A percentile compares a stretch with the other conserved stretches of the same genome.
Evolutionary conservation across 1,140 invertebrate genomes (phyloP).

Genomic region (Apocrypta bakeri): DNA sequence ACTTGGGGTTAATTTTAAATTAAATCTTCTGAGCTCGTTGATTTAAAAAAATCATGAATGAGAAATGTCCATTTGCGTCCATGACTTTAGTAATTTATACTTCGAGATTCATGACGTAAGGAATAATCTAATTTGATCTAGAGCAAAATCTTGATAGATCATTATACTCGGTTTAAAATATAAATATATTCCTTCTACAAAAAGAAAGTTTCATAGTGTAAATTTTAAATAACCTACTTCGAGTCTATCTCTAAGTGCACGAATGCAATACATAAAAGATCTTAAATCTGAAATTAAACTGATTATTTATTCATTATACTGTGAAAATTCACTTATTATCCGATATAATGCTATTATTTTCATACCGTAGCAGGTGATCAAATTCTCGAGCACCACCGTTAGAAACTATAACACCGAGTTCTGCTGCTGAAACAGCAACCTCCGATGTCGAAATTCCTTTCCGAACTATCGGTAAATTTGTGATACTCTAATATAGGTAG

Average conservation of each 20-base stretch:
- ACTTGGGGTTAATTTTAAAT: too few relatives aligned
- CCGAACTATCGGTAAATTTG: constrained; percentile 87
- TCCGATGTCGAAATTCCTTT: constrained; percentile 93
- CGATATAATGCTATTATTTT: constrained; percentile 14
- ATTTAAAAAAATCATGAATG: too few relatives aligned
- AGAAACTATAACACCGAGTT: constrained; percentile 89
- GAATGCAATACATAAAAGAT: constrained; percentile 86
- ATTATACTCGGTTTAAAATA: too few relatives aligned
- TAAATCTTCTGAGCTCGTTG: too few relatives aligned
- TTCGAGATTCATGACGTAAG: too few relatives aligned
- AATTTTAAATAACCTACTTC: constrained; percentile 94
- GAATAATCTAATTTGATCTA: too few relatives aligned
- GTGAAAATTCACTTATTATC: neutral
- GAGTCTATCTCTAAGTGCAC: constrained; percentile 82
- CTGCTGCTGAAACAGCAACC: constrained; percentile 85
- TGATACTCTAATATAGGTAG: constrained; percentile 75
- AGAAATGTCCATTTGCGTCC: too few relatives aligned
- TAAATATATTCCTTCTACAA: too few relatives aligned
- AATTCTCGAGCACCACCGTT: constrained; percentile 94
- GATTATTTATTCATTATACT: constrained; percentile 11
- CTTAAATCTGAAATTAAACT: constrained; percentile 83
- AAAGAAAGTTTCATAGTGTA: too few relatives aligned
- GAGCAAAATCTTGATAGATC: too few relatives aligned
- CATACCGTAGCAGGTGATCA: constrained; percentile 86
- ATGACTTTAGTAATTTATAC: too few relatives aligned